phyloP scores from a whole-genome alignment of 1,140 invertebrate species.

The Cepaea nemoralis region DNA sequence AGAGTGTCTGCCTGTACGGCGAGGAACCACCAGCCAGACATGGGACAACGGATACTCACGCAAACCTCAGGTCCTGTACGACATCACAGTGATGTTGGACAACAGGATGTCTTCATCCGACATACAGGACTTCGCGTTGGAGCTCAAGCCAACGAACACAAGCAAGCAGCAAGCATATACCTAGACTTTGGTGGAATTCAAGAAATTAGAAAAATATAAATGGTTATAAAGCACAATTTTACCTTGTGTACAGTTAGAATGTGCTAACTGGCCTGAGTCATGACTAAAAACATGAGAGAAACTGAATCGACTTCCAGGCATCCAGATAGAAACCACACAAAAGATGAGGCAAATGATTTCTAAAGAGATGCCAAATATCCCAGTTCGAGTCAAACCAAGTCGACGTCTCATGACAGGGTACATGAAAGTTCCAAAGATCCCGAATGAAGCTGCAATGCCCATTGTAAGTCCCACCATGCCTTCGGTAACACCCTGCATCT shows the following conservation, averaged over 20 bases:
- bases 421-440: constrained; percentile 72
- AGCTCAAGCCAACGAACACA: no score
- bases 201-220: no score
- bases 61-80: no score
- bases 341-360: constrained; percentile 70
- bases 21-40: no score
- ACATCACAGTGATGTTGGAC: no score
- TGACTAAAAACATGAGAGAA: neutral
- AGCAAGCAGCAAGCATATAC: no score
- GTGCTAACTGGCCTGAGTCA: neutral
- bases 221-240: no score
- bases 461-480: constrained; percentile 70
- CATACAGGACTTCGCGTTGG: no score
- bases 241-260: constrained; percentile 17
- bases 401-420: constrained; percentile 70
- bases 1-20: no score
- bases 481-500: constrained; percentile 72
- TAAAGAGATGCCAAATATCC: constrained; percentile 67
- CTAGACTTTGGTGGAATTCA: no score
- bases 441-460: constrained; percentile 71
- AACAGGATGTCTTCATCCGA: no score
- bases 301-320: constrained; percentile 75
- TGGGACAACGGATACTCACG: no score
- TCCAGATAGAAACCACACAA: constrained; percentile 75
- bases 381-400: constrained; percentile 70